Conservation (phyloP, 2,797 vertebrate species). For the Lacerta viridis region DNA sequence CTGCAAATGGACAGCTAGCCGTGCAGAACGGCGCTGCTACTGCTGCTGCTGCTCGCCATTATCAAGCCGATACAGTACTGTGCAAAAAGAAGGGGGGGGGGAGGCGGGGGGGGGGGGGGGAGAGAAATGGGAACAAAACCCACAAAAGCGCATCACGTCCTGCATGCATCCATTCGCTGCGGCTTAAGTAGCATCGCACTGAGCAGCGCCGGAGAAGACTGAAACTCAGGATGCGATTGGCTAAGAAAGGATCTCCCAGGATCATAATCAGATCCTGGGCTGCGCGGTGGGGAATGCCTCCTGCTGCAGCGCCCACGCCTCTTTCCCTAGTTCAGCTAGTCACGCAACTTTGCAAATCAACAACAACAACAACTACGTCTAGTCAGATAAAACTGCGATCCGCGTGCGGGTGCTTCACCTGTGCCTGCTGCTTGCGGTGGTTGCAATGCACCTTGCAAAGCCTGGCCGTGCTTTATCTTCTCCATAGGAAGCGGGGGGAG, state of each 20-base stretch:
- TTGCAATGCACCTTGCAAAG: background rate
- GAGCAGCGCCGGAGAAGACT: background rate
- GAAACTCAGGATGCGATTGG: background rate
- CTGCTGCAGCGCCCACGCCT: background rate
- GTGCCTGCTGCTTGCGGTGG: background rate
- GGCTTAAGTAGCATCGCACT: background rate
- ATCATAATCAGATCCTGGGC: background rate
- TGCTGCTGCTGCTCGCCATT: constrained; percentile 36
- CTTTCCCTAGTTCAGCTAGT: background rate
- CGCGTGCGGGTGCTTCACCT: too few relatives aligned
- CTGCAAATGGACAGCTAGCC: constrained; percentile 54
- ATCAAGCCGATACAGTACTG: constrained; percentile 37
- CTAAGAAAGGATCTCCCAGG: background rate
- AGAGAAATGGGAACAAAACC: too few relatives aligned
- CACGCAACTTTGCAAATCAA: background rate
- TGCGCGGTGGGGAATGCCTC: background rate
- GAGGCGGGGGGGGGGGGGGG: fast-evolving
- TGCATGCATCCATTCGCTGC: background rate
- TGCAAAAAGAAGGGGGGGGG: constrained; percentile 22
- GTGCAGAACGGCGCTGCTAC: constrained; percentile 25
- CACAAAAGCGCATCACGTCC: background rate
- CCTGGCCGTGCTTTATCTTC: background rate
- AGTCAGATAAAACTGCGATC: background rate
- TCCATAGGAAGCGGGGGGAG: background rate
- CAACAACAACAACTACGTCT: background rate